phyloP scores from a whole-genome alignment of 2,797 vertebrate species.

The Lepilemur ruficaudatus region DNA sequence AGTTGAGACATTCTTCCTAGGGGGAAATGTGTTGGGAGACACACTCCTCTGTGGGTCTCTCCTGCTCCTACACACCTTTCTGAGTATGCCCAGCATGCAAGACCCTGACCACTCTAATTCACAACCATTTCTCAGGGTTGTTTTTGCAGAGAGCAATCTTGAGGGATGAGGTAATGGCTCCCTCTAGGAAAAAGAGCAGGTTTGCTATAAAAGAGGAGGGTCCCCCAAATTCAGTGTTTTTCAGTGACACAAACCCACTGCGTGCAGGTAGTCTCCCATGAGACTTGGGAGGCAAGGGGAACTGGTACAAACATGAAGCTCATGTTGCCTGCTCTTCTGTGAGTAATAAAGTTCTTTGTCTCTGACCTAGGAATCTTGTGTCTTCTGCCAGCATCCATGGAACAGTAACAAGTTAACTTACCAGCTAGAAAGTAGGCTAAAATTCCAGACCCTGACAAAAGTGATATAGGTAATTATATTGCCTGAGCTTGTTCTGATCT shows the following conservation, averaged over 20 bases:
- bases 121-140: neutral
- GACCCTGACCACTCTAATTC: neutral
- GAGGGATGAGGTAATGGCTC: neutral
- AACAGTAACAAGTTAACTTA: neutral
- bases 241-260: neutral
- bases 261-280: neutral
- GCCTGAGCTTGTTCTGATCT: neutral
- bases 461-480: neutral
- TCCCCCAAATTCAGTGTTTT: neutral
- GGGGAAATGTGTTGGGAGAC: neutral
- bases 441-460: neutral
- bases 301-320: neutral
- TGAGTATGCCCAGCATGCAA: neutral
- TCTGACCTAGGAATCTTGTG: neutral
- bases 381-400: neutral
- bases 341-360: neutral
- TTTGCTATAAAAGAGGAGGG: neutral
- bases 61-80: neutral
- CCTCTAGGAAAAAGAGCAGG: neutral
- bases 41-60: neutral
- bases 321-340: neutral
- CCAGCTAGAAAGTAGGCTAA: neutral
- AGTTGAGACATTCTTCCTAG: neutral
- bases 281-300: neutral
- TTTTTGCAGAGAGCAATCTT: neutral